Evolutionary conservation across 1,140 invertebrate species (phyloP).

Genomic region (Drosophila melanogaster): Release_6_plus_ISO1_MT NT_033777.3:23698501-23699000

Average conservation of each 20-base stretch:
- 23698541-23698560: constrained; percentile 14
- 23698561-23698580: constrained; percentile 13
- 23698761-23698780: constrained; percentile 38
- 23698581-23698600: constrained; percentile 87
- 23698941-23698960: constrained; percentile 65
- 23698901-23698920: constrained; percentile 43
- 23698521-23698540: constrained; percentile 31
- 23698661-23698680: constrained; percentile 74
- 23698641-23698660: constrained; percentile 11
- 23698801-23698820: constrained; percentile 60
- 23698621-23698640: constrained; percentile 16
- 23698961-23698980: constrained; percentile 44
- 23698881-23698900: constrained; percentile 38
- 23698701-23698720: constrained; percentile 91
- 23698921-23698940: constrained; percentile 63
- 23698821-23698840: constrained; percentile 8
- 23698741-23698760: constrained; percentile 64
- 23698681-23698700: constrained; percentile 91
- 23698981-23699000: constrained; percentile 78
- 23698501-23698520: constrained; percentile 32
- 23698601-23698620: constrained; percentile 95
- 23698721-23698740: constrained; percentile 87
- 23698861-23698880: constrained; percentile 58
- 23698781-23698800: constrained; percentile 52
- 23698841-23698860: constrained; percentile 16